A percentile compares a stretch with the other conserved stretches of the same genome.
Conservation (phyloP, 1,140 invertebrate genomes). For the Plectus sambesii region DNA sequence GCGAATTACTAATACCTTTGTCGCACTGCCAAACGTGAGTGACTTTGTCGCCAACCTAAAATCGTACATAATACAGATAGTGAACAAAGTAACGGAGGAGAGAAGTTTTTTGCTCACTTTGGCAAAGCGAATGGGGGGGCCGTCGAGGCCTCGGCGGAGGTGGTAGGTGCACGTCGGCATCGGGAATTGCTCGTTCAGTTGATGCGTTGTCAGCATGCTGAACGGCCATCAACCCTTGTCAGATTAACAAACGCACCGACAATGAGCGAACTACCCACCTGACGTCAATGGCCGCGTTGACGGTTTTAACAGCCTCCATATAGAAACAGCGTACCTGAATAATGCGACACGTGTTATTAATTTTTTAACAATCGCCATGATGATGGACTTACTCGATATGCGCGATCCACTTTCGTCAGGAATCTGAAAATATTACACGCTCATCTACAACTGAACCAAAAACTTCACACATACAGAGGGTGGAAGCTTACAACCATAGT, state of each 20-base stretch:
- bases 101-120: too few relatives aligned
- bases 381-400: background rate
- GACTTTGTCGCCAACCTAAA: constrained; percentile 39
- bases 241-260: background rate
- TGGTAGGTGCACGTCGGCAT: constrained; percentile 39
- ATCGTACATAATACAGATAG: too few relatives aligned
- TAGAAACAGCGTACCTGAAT: constrained; percentile 39
- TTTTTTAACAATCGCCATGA: background rate
- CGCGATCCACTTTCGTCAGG: background rate
- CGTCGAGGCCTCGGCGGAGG: constrained; percentile 31
- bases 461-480: constrained; percentile 16
- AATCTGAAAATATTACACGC: background rate
- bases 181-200: constrained; percentile 36
- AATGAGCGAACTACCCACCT: constrained; percentile 17
- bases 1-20: constrained; percentile 14
- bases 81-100: too few relatives aligned
- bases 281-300: constrained; percentile 39
- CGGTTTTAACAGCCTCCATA: constrained; percentile 37
- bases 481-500: constrained; percentile 42
- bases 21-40: constrained; percentile 38
- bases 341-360: background rate
- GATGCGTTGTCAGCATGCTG: constrained; percentile 34
- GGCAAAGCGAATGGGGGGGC: constrained; percentile 33
- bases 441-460: background rate
- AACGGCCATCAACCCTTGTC: constrained; percentile 5